Conservation (phyloP, 2,113 vertebrate species). For the Nycticryphes semicollaris region DNA sequence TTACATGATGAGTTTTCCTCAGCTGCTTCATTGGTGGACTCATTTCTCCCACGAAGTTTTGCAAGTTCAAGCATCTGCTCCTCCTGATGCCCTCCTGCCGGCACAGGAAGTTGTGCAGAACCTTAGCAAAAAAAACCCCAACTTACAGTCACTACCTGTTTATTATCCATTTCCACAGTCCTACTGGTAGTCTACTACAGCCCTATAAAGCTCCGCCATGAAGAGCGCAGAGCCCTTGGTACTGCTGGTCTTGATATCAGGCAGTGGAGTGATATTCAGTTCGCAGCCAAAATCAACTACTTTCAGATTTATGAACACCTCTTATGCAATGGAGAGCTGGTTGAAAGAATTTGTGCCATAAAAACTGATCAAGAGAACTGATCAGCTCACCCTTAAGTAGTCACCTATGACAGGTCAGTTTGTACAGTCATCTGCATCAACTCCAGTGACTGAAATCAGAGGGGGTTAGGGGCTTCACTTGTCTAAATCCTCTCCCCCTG, state of each 20-base stretch:
- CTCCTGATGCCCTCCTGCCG: not conserved
- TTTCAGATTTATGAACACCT: not conserved
- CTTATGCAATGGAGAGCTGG: not conserved
- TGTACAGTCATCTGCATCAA: not conserved
- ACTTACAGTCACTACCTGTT: not conserved
- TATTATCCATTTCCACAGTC: not conserved
- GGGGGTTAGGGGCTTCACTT: not conserved
- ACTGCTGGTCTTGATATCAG: not conserved
- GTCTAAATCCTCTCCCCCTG: not conserved
- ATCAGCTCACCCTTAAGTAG: not conserved
- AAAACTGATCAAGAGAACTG: not conserved
- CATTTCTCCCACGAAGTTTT: not conserved
- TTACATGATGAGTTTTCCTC: not conserved
- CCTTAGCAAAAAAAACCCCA: not conserved
- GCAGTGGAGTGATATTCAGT: accelerated
- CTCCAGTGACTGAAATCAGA: not conserved
- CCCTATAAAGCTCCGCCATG: not conserved
- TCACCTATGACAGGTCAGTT: not conserved
- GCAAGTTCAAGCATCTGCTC: not conserved
- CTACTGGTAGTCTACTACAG: not conserved
- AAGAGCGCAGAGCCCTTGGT: not conserved
- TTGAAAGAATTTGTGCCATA: not conserved
- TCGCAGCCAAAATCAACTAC: not conserved
- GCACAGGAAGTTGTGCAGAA: not conserved
- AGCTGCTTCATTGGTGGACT: not conserved